A percentile compares a stretch with the other conserved stretches of the same genome.
Evolutionary conservation across 2,888 invertebrate genomes (phyloP).

Genomic region (Drosophila gaucha): DNA sequence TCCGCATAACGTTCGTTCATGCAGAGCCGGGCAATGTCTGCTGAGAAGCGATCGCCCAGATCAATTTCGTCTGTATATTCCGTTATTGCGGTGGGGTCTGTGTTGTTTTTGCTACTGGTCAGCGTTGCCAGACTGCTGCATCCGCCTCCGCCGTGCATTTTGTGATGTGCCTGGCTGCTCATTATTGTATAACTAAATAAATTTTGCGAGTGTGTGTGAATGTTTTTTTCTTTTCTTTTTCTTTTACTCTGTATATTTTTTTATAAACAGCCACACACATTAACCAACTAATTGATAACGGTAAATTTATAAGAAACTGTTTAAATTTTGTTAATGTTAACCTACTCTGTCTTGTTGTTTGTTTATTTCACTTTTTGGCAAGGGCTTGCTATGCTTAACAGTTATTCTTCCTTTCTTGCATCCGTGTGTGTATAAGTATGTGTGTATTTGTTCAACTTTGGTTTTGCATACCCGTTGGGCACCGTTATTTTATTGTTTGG

Average conservation of each 20-base stretch:
- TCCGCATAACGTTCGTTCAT: constrained; percentile 96
- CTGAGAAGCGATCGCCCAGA: constrained; percentile 90
- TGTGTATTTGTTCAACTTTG: constrained; percentile 4
- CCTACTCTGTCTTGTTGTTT: constrained; percentile 7
- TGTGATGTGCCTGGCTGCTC: constrained; percentile 84
- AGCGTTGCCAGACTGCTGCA: constrained; percentile 58
- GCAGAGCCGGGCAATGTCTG: constrained; percentile 94
- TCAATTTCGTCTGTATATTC: constrained; percentile 87
- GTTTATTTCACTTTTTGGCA: not conserved
- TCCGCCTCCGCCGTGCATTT: constrained; percentile 85
- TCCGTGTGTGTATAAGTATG: not conserved
- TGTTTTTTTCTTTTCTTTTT: not conserved
- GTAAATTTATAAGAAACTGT: not conserved
- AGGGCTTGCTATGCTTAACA: constrained; percentile 4
- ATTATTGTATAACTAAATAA: constrained; percentile 61
- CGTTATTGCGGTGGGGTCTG: constrained; percentile 18
- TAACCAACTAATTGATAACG: constrained; percentile 4
- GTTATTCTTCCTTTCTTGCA: constrained; percentile 8
- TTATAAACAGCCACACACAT: not conserved
- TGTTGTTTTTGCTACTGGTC: constrained; percentile 81
- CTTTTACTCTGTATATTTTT: not conserved
- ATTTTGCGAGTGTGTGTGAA: constrained; percentile 1
- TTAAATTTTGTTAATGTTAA: not conserved
- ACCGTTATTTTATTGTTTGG: constrained; percentile 19
- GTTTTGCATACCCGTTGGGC: constrained; percentile 13